Evolutionary conservation across 2,888 invertebrate species (phyloP).

Genomic region (Stenurella melanura): DNA sequence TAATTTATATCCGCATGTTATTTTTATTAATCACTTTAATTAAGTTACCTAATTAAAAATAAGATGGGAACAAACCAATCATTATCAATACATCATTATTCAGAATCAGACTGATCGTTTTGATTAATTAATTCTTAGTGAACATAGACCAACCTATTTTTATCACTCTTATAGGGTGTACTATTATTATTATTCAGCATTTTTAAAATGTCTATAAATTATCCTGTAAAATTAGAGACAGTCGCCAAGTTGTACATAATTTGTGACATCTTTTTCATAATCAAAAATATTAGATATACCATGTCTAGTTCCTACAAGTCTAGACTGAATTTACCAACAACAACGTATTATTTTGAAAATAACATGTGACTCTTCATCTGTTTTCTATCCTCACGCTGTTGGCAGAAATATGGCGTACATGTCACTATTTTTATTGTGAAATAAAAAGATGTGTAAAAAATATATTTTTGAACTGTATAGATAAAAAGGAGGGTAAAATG

Average conservation of each 20-base stretch:
- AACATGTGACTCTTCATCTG: conserved; percentile 20
- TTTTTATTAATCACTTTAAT: conserved; percentile 29
- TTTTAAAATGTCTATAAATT: conserved; percentile 11
- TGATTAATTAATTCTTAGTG: not conserved
- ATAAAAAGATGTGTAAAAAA: conserved; percentile 21
- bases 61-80: conserved; percentile 1
- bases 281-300: not conserved
- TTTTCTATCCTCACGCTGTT: conserved; percentile 13
- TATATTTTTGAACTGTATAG: conserved; percentile 4
- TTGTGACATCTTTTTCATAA: conserved; percentile 5
- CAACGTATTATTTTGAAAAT: conserved; percentile 16
- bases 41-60: conserved; percentile 10
- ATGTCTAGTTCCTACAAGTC: conserved; percentile 19
- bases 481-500: not conserved
- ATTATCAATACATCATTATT: conserved; percentile 1
- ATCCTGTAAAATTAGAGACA: conserved; percentile 10
- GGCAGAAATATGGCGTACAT: conserved; percentile 23
- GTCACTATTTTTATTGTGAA: conserved; percentile 11
- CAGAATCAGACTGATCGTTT: not conserved
- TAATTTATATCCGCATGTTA: conserved; percentile 23
- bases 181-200: not conserved
- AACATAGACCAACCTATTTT: not conserved
- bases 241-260: conserved; percentile 24
- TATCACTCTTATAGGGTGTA: not conserved
- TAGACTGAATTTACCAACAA: conserved; percentile 25